A percentile compares a stretch with the other conserved stretches of the same genome.
Conservation (phyloP, 1,140 invertebrate species). For the Nebria ingens region DNA sequence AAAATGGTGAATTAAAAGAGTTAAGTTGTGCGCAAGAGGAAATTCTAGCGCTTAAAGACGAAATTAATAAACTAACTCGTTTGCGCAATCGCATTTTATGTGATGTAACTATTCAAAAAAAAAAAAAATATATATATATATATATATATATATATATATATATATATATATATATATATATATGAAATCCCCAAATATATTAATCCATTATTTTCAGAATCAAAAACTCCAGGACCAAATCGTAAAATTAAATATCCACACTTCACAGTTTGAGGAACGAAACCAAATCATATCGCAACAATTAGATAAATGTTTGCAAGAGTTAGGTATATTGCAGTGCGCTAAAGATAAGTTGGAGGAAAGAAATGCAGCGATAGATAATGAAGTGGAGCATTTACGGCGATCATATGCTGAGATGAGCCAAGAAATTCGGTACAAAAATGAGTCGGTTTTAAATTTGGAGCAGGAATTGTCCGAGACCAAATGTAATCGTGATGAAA, state of each 20-base stretch:
- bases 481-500: conserved; percentile 13
- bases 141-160: neutral
- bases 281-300: neutral
- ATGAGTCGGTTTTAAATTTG: conserved; percentile 13
- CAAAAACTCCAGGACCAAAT: conserved; percentile 5
- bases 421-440: neutral
- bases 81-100: neutral
- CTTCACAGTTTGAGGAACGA: neutral
- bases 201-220: conserved; percentile 5
- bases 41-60: neutral
- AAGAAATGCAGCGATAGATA: neutral
- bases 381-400: neutral
- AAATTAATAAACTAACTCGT: neutral
- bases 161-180: conserved; percentile 2
- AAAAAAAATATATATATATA: neutral
- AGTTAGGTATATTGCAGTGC: neutral
- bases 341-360: neutral
- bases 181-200: neutral
- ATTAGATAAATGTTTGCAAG: neutral
- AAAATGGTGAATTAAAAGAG: neutral
- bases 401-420: conserved; percentile 29
- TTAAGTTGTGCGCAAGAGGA: neutral
- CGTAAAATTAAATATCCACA: neutral
- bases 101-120: neutral
- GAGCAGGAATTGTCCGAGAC: conserved; percentile 16